Evolutionary conservation across 2,113 vertebrate species (phyloP).

Genomic region (Tachycineta bicolor): DNA sequence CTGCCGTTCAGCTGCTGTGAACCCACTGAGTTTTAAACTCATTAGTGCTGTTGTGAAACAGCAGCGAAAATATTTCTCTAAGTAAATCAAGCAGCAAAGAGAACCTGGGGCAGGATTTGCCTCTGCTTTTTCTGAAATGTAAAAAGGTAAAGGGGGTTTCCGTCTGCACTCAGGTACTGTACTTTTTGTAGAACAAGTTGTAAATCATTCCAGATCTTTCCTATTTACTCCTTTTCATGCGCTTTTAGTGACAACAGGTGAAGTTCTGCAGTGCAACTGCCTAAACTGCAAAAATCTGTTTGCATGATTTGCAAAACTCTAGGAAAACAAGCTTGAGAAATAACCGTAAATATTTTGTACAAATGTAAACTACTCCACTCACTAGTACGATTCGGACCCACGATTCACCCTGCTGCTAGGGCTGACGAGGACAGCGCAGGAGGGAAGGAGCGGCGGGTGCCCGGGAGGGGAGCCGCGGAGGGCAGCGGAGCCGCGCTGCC

Average conservation of each 20-base stretch:
- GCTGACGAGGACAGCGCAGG: background rate
- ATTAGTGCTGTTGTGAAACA: background rate
- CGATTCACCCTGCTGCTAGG: background rate
- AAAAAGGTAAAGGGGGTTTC: background rate
- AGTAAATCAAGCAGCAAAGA: slow-evolving; percentile 3
- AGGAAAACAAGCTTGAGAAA: slow-evolving; percentile 29
- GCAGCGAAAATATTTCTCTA: background rate
- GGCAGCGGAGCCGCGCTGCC: background rate
- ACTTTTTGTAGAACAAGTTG: background rate
- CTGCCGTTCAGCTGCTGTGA: fast-evolving
- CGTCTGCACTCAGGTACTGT: background rate
- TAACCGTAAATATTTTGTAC: slow-evolving; percentile 28
- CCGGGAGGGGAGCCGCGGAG: fast-evolving
- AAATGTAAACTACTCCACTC: background rate
- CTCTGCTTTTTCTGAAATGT: background rate
- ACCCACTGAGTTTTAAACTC: background rate
- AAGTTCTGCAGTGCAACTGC: background rate
- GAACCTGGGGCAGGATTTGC: background rate
- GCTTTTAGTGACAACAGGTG: background rate
- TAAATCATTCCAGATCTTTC: background rate
- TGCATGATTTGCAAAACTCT: background rate
- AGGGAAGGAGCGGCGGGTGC: background rate
- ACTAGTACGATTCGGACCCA: background rate
- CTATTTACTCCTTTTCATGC: background rate
- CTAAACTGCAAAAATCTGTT: background rate